Conservation (phyloP, 1,140 invertebrate species). For the Pseudomyrmex gracilis region DNA sequence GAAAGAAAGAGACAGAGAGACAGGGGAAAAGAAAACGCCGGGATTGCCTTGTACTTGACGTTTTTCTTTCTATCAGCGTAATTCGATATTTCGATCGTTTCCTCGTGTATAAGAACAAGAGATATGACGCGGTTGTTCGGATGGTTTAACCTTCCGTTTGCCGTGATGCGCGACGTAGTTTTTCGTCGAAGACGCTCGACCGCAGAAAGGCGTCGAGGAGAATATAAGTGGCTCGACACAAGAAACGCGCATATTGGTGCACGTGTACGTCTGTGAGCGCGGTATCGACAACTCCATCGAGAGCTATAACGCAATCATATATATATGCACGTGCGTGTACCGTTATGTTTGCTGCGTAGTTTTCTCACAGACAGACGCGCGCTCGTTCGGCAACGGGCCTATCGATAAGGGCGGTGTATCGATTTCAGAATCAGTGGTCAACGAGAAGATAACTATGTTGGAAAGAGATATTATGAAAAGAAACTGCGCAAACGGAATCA, state of each 20-base stretch:
- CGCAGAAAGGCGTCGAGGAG: constrained; percentile 49
- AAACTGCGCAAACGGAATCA: not conserved
- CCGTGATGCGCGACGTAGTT: constrained; percentile 53
- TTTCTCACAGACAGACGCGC: constrained; percentile 7
- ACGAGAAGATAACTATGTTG: constrained; percentile 36
- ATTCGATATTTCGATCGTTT: constrained; percentile 57
- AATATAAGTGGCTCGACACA: constrained; percentile 58
- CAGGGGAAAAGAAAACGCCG: not conserved
- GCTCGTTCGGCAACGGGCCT: constrained; percentile 15
- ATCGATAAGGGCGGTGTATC: constrained; percentile 44
- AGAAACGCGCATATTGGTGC: constrained; percentile 47
- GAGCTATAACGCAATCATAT: constrained; percentile 66
- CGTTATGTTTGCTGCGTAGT: constrained; percentile 67
- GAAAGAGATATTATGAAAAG: not conserved
- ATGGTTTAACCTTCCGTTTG: constrained; percentile 55
- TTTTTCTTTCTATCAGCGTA: constrained; percentile 58
- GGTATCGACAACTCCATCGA: constrained; percentile 54
- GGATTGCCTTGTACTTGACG: constrained; percentile 19
- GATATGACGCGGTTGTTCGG: constrained; percentile 45
- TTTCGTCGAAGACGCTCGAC: constrained; percentile 55
- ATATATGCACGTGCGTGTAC: constrained; percentile 66
- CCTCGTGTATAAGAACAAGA: constrained; percentile 47
- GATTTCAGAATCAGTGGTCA: constrained; percentile 37
- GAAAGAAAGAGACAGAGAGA: too few species aligned
- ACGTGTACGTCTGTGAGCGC: constrained; percentile 38